A percentile compares a stretch with the other conserved stretches of the same genome.
phyloP scores from a whole-genome alignment of 2,888 invertebrate species.

The Amblyjoppa fuscipennis region DNA sequence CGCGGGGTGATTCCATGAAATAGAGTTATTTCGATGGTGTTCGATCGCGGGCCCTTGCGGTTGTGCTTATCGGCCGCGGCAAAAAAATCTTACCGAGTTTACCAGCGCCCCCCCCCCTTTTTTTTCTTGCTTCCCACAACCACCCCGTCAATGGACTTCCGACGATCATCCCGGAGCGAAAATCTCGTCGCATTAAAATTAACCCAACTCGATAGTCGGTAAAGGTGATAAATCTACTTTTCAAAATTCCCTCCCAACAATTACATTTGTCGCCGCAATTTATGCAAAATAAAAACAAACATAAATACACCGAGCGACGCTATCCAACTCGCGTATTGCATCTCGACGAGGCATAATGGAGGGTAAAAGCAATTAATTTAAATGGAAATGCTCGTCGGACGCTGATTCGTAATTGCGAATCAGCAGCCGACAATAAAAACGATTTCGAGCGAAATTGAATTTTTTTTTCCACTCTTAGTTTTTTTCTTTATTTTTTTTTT shows the following conservation, averaged over 20 bases:
- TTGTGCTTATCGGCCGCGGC: conserved; percentile 19
- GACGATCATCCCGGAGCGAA: conserved; percentile 24
- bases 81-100: not conserved
- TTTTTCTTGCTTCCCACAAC: not conserved
- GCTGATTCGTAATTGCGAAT: conserved; percentile 59
- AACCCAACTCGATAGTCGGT: not conserved
- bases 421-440: conserved; percentile 56
- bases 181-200: conserved; percentile 9
- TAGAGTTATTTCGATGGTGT: conserved; percentile 78
- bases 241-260: too few species aligned
- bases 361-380: conserved; percentile 57
- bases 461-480: conserved; percentile 48
- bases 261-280: too few species aligned
- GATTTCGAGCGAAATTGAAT: conserved; percentile 63
- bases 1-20: conserved; percentile 71
- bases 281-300: too few species aligned
- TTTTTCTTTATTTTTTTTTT: conserved; percentile 18
- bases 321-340: conserved; percentile 17
- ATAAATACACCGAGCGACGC: too few species aligned
- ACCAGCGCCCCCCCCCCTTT: not conserved
- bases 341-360: not conserved
- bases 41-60: conserved; percentile 70
- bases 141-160: conserved; percentile 28
- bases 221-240: not conserved
- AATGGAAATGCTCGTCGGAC: conserved; percentile 53